Evolutionary conservation across 2,888 invertebrate species (phyloP).

Genomic region (Machimus atricapillus): DNA sequence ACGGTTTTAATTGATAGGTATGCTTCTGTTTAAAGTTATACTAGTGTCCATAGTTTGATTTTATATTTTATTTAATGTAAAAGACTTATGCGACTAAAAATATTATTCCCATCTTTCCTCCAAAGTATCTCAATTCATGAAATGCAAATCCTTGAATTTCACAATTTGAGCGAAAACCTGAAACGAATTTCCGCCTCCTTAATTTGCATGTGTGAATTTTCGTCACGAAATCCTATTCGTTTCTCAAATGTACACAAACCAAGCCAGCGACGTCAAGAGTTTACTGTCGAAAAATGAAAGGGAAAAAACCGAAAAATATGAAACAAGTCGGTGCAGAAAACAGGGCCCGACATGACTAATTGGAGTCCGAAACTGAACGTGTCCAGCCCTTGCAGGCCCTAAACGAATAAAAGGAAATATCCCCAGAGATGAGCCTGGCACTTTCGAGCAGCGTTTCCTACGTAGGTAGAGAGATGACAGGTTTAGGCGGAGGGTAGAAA

Average conservation of each 20-base stretch:
- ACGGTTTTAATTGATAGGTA: too few relatives aligned
- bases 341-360: neutral
- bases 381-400: neutral
- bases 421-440: neutral
- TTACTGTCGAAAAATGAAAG: neutral
- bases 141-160: neutral
- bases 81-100: too few relatives aligned
- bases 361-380: neutral
- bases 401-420: conserved; percentile 1
- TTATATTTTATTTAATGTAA: too few relatives aligned
- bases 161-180: neutral
- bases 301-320: neutral
- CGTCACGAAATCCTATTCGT: neutral
- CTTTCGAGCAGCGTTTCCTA: neutral
- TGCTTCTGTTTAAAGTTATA: too few relatives aligned
- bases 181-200: neutral
- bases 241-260: neutral
- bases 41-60: too few relatives aligned
- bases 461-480: neutral
- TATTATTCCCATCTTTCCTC: neutral
- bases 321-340: neutral
- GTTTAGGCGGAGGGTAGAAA: neutral
- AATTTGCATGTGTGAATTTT: neutral
- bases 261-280: neutral
- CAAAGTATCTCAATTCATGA: neutral